A percentile compares a stretch with the other conserved stretches of the same genome.
Evolutionary conservation across 2,888 invertebrate species (phyloP).

Genomic region (Euspilapteryx auroguttella): DNA sequence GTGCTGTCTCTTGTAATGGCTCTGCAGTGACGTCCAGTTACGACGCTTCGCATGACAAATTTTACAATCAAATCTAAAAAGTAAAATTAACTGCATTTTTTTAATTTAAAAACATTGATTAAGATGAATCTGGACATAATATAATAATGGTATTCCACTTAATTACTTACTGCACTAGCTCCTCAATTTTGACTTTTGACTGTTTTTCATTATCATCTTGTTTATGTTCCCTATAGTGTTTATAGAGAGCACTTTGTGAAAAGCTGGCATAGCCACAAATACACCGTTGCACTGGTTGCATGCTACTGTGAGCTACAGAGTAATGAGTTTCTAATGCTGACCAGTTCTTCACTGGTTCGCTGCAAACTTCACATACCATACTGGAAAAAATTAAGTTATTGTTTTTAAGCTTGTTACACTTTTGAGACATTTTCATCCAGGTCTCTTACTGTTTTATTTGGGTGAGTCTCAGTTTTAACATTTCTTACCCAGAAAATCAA

Average conservation of each 20-base stretch:
- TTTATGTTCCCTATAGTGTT: slow-evolving; percentile 41
- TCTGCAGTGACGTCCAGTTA: slow-evolving; percentile 49
- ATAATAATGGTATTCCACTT: too few relatives aligned
- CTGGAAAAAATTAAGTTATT: slow-evolving; percentile 13
- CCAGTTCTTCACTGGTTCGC: slow-evolving; percentile 30
- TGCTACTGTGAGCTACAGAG: slow-evolving; percentile 25
- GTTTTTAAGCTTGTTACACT: too few relatives aligned
- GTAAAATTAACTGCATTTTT: slow-evolving; percentile 30
- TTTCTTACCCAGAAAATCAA: too few relatives aligned
- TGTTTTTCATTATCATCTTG: slow-evolving; percentile 27
- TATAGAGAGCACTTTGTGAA: slow-evolving; percentile 41
- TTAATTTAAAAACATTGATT: slow-evolving; percentile 36
- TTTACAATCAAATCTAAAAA: slow-evolving; percentile 40
- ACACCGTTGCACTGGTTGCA: slow-evolving; percentile 30
- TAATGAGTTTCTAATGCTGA: slow-evolving; percentile 24
- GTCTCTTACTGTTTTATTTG: too few relatives aligned
- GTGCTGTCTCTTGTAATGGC: slow-evolving; percentile 33
- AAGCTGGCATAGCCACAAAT: slow-evolving; percentile 35
- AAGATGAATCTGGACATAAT: too few relatives aligned
- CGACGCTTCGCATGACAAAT: slow-evolving; percentile 34
- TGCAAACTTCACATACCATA: slow-evolving; percentile 30
- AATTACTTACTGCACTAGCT: slow-evolving; percentile 17
- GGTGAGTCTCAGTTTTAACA: too few relatives aligned
- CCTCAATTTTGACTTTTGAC: slow-evolving; percentile 15
- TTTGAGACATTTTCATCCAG: too few relatives aligned